Evolutionary conservation across 2,888 invertebrate species (phyloP), one percentile per base, ranked within the genome.

Genomic region (Notocelia uddmanniana): DNA sequence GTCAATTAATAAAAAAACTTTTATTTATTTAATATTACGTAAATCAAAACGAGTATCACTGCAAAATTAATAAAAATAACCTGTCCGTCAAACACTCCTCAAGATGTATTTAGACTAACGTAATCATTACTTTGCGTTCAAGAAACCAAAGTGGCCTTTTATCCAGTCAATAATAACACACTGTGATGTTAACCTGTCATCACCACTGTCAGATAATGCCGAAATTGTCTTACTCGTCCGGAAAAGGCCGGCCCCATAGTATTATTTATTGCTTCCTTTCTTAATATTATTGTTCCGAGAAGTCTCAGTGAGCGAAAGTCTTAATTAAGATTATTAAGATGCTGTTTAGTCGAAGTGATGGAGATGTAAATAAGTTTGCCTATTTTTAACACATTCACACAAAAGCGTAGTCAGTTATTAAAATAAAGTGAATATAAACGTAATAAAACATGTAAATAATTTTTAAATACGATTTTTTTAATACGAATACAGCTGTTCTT

Each of bases 191-290:
- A 52, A 67, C 26, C 37, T 72, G 68, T 72, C 72, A 68, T 60
- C 71, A 19, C 26, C 67, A 26, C 50, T 34, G 66, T 68, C 67
- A 57, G 64, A 54, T 55, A 58, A 55, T n/a, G 66, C 48, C 67
- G 55, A 72, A 55, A 76, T 69, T 74, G 75, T 83, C 79, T 87
- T 88, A 88, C 83, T 80, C 80, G 81, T 85, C 91, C 90, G 82
- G 88, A 92, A 92, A 91, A 83, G 84, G 45, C n/a, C 59, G 52
- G 67, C 23, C 64, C 59, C 50, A 23, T 45, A 18, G 10, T 23
- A 77, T 82, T 89, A 92, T 92, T 93, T 91, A 92, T 90, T 79
- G 80, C 84, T 93, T 92, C 92, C 92, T 89, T 79, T 80, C 78
- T 78, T 82, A 77, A 78, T 77, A 82, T 59, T 84, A 89, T 88